phyloP scores from a whole-genome alignment of 64 coral and sea anemone genomes.

The Platygyra sinensis region DNA sequence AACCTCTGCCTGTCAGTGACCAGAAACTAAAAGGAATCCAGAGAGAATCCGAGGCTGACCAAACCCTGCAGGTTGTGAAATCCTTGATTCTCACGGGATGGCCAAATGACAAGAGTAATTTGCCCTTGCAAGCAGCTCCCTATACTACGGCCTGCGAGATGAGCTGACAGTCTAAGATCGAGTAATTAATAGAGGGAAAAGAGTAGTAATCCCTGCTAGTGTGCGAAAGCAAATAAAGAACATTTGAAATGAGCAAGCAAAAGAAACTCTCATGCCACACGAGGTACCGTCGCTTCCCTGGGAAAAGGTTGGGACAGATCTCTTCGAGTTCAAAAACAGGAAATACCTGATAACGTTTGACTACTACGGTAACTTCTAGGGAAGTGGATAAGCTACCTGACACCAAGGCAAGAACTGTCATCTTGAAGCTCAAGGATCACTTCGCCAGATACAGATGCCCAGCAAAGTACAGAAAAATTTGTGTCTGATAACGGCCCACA shows the following conservation, averaged over 20 bases:
- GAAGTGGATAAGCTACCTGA: slow-evolving; percentile 1
- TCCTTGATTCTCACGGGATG: not conserved
- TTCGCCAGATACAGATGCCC: slow-evolving; percentile 5
- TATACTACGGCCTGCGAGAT: slow-evolving; percentile 1
- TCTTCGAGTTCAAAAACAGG: not conserved
- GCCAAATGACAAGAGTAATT: not conserved
- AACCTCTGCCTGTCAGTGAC: not conserved
- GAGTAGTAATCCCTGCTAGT: not conserved
- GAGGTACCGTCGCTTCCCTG: not conserved
- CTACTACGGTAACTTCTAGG: too few species aligned
- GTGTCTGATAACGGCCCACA: not conserved
- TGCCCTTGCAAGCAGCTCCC: not conserved
- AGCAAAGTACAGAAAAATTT: too few species aligned
- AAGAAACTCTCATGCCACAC: too few species aligned
- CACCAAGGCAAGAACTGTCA: not conserved
- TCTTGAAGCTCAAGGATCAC: slow-evolving; percentile 15
- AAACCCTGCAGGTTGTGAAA: not conserved
- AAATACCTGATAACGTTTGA: not conserved
- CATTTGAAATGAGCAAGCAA: too few species aligned
- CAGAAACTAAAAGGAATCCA: not conserved
- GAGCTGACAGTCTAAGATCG: slow-evolving; percentile 9
- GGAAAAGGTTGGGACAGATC: not conserved
- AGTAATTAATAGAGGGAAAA: too few species aligned
- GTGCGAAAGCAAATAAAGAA: not conserved
- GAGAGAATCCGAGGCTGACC: not conserved